Percentiles rank a stretch among this genome's conserved stretches.
Evolutionary conservation across 1,140 invertebrate species (phyloP).

Genomic region (Hydropsyche tenuis): DNA sequence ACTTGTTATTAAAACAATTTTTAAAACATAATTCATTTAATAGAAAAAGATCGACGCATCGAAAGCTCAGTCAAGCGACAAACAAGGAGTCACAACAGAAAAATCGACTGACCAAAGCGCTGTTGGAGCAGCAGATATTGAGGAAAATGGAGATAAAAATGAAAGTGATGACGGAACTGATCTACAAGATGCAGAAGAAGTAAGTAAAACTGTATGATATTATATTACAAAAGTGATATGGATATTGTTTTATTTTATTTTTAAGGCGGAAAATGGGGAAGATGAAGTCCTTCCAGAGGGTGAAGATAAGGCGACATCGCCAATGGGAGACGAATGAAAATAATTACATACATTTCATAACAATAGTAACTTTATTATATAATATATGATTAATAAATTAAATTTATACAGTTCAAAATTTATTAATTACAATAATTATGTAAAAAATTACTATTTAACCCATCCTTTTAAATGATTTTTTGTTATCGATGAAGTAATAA

Average conservation of each 20-base stretch:
- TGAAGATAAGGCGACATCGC: slow-evolving; percentile 49
- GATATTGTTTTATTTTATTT: slow-evolving; percentile 25
- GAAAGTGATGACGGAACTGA: slow-evolving; percentile 49
- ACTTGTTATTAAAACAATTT: not conserved
- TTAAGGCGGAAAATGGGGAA: slow-evolving; percentile 44
- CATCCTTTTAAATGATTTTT: slow-evolving; percentile 11
- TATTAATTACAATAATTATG: not conserved
- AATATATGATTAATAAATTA: slow-evolving; percentile 25
- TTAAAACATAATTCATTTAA: slow-evolving; percentile 11
- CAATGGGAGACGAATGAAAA: slow-evolving; percentile 43
- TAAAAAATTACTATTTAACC: slow-evolving; percentile 4
- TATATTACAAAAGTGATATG: slow-evolving; percentile 9
- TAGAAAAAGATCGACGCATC: slow-evolving; percentile 46
- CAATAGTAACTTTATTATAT: slow-evolving; percentile 22
- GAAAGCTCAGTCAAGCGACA: slow-evolving; percentile 45
- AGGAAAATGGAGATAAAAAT: slow-evolving; percentile 49
- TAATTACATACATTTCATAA: slow-evolving; percentile 21
- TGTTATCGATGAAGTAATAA: not conserved
- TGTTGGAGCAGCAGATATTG: slow-evolving; percentile 36
- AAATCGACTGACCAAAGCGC: slow-evolving; percentile 44
- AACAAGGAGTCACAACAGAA: slow-evolving; percentile 40
- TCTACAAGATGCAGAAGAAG: slow-evolving; percentile 44
- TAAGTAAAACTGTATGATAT: slow-evolving; percentile 2
- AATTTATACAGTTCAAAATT: slow-evolving; percentile 11
- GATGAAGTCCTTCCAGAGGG: slow-evolving; percentile 45